Conservation (phyloP, 2,888 invertebrate genomes). For the Acronicta aceris region DNA sequence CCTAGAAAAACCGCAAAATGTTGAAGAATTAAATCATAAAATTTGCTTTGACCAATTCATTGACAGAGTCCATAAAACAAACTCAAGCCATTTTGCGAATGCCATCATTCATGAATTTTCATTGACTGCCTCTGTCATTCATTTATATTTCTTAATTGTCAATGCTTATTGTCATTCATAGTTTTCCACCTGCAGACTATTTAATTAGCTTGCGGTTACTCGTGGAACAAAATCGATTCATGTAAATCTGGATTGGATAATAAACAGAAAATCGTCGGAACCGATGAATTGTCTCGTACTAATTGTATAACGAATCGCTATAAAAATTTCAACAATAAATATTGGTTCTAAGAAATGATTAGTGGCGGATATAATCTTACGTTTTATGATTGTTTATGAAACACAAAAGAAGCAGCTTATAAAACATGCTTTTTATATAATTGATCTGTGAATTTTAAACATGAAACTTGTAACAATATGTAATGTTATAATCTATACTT, state of each 20-base stretch:
- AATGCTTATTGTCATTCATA: conserved; percentile 13
- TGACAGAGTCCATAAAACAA: neutral
- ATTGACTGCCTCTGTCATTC: conserved; percentile 28
- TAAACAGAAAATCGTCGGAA: conserved; percentile 59
- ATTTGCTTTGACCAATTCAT: conserved; percentile 1
- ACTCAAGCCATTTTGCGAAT: neutral
- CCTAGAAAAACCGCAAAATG: neutral
- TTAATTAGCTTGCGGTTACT: conserved; percentile 43
- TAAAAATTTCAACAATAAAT: conserved; percentile 60
- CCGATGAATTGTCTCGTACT: conserved; percentile 63
- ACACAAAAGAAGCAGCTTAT: conserved; percentile 22
- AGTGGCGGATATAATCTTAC: conserved; percentile 30
- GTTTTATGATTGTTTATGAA: conserved; percentile 31
- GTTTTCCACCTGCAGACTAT: conserved; percentile 56
- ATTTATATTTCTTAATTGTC: conserved; percentile 26
- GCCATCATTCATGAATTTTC: conserved; percentile 24
- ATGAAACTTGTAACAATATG: no score
- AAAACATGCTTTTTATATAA: neutral
- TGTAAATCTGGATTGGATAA: conserved; percentile 39
- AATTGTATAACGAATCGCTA: conserved; percentile 59
- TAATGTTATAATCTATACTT: no score
- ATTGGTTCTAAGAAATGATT: conserved; percentile 63
- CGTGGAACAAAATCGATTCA: conserved; percentile 40
- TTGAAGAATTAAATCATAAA: neutral
- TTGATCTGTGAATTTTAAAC: neutral